Percentiles rank a stretch among this genome's conserved stretches.
These are phyloP conservation scores for Amniataba percoides DNA, from an alignment of 2,797 vertebrate genomes.

Conservation along the genomic window DNA sequence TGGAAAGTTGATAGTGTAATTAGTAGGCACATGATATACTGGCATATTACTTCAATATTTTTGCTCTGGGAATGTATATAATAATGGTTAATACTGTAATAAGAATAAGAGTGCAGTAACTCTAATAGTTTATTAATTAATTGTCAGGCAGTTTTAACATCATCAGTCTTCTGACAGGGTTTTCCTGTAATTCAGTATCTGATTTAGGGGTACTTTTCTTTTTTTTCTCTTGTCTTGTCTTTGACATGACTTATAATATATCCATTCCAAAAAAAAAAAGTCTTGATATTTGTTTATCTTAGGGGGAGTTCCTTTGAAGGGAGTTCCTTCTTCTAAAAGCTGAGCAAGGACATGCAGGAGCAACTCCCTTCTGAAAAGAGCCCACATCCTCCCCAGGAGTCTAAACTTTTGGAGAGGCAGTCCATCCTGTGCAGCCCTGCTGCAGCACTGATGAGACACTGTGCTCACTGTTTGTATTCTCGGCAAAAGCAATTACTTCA, in stretches of 20 bases:
- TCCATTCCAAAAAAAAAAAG: background rate
- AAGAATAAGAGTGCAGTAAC: background rate
- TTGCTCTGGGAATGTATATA: background rate
- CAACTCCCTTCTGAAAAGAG: conserved; percentile 7
- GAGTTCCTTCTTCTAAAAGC: background rate
- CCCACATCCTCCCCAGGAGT: conserved; percentile 15
- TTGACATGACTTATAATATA: background rate
- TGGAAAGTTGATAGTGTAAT: background rate
- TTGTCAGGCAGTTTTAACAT: background rate
- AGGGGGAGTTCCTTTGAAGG: background rate
- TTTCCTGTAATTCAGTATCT: background rate
- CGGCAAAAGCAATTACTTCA: conserved; percentile 57
- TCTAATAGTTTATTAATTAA: background rate
- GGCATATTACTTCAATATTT: background rate
- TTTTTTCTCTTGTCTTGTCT: too few relatives aligned
- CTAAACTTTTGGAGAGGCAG: conserved; percentile 17
- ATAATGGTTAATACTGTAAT: background rate
- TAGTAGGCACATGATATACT: background rate
- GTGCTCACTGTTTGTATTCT: conserved; percentile 50
- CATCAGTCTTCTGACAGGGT: background rate
- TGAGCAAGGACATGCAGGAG: background rate
- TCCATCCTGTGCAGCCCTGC: conserved; percentile 13
- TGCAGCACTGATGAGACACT: conserved; percentile 48
- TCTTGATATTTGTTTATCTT: background rate
- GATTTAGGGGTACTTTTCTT: background rate